Conservation (phyloP, 2,797 vertebrate species). For the Eurystomus glaucurus region DNA sequence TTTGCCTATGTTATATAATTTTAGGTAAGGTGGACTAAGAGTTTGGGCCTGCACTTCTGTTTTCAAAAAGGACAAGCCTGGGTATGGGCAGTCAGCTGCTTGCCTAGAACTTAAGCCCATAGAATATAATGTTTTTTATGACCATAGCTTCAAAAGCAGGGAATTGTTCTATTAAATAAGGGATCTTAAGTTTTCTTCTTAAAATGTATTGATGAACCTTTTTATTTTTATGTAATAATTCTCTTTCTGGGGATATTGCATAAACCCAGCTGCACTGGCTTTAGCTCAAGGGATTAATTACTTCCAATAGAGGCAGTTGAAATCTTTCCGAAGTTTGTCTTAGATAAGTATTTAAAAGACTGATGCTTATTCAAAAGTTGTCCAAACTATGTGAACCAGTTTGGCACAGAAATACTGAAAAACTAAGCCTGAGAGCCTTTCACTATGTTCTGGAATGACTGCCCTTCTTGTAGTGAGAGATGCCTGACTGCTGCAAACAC, state of each 20-base stretch:
- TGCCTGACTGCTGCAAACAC: not conserved
- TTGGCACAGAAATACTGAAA: conserved; percentile 35
- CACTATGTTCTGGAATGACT: not conserved
- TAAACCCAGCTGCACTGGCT: not conserved
- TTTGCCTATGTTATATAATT: not conserved
- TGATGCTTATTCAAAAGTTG: conserved; percentile 20
- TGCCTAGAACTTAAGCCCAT: not conserved
- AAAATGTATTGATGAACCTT: not conserved
- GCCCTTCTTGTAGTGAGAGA: not conserved
- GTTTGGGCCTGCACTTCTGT: not conserved
- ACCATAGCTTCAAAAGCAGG: not conserved
- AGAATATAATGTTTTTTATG: not conserved
- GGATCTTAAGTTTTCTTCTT: not conserved
- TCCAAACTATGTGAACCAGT: conserved; percentile 19
- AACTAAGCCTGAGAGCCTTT: conserved; percentile 36
- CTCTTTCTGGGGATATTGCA: not conserved
- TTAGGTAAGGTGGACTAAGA: not conserved
- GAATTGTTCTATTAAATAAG: not conserved
- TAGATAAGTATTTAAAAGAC: conserved; percentile 32
- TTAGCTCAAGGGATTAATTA: conserved; percentile 43
- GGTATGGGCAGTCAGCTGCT: not conserved
- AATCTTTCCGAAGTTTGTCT: not conserved
- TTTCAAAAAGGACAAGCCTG: not conserved
- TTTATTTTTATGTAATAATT: not conserved
- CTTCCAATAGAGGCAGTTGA: not conserved